Conservation (phyloP, 1,140 invertebrate species). For the Halotydeus destructor region DNA sequence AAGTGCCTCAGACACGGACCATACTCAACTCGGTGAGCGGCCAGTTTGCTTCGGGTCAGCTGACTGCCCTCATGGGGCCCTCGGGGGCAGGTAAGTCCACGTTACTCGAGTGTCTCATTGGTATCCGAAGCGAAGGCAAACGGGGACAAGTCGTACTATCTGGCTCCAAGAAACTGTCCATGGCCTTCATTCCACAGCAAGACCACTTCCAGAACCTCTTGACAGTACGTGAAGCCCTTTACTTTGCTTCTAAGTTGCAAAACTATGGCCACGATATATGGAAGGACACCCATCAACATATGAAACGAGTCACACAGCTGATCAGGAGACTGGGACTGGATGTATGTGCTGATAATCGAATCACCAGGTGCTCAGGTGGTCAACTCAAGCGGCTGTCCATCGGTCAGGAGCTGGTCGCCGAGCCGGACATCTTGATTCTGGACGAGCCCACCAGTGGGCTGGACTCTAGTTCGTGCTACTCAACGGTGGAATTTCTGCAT, state of each 20-base stretch:
- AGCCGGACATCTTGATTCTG: slow-evolving; percentile 7
- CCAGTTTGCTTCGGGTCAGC: slow-evolving; percentile 36
- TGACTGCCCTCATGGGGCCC: slow-evolving; percentile 35
- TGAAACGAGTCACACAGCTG: no score
- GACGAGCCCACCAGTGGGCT: slow-evolving; percentile 11
- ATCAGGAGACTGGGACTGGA: slow-evolving; percentile 5
- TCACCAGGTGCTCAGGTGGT: slow-evolving; percentile 1
- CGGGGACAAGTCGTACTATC: slow-evolving; percentile 6
- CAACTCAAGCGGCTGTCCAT: slow-evolving; percentile 11
- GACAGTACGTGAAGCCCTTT: slow-evolving; percentile 69
- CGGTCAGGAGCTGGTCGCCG: slow-evolving; percentile 7
- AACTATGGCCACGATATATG: slow-evolving; percentile 8
- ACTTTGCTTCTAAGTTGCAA: slow-evolving; percentile 73
- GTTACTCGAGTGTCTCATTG: slow-evolving; percentile 22
- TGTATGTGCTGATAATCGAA: slow-evolving; percentile 3
- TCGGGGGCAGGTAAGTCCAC: slow-evolving; percentile 38
- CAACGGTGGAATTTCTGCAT: slow-evolving; percentile 1
- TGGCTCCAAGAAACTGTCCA: slow-evolving; percentile 5
- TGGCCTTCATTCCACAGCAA: slow-evolving; percentile 37
- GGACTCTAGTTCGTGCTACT: slow-evolving; percentile 28
- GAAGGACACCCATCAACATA: no score
- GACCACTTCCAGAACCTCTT: slow-evolving; percentile 70
- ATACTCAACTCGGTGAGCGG: slow-evolving; percentile 35
- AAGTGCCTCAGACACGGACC: no score
- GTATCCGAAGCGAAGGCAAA: not conserved